A percentile compares a stretch with the other conserved stretches of the same genome.
phyloP scores from a whole-genome alignment of 2,113 vertebrate species.

The Callorhinus ursinus region DNA sequence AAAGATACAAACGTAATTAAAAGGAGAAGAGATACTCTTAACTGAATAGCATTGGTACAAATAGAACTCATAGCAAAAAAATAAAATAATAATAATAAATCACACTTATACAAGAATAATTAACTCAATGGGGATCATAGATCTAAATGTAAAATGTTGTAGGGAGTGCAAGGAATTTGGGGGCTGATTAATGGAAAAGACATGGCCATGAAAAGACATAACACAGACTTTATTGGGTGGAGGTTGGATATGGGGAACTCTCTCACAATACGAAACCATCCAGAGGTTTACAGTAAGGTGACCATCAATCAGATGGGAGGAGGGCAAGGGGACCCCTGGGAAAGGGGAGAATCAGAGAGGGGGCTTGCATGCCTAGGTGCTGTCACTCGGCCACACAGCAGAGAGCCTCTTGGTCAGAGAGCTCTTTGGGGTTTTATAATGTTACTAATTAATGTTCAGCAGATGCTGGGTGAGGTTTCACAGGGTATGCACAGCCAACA shows the following conservation, averaged over 20 bases:
- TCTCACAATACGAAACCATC: background rate
- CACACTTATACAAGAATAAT: background rate
- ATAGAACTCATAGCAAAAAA: background rate
- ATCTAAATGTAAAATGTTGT: background rate
- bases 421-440: background rate
- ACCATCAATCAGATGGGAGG: background rate
- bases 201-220: background rate
- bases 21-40: background rate
- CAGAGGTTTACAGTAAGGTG: background rate
- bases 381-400: background rate
- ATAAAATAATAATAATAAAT: background rate
- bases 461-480: background rate
- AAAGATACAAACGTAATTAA: background rate
- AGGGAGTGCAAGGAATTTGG: background rate
- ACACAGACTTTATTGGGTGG: background rate
- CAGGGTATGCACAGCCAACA: background rate
- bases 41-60: background rate
- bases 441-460: background rate
- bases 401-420: background rate
- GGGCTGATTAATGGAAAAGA: background rate
- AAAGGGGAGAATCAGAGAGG: background rate
- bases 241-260: background rate
- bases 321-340: background rate
- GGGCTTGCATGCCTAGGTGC: background rate
- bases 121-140: background rate